phyloP scores from a whole-genome alignment of 2,888 invertebrate species.

The Aphodius granarius region DNA sequence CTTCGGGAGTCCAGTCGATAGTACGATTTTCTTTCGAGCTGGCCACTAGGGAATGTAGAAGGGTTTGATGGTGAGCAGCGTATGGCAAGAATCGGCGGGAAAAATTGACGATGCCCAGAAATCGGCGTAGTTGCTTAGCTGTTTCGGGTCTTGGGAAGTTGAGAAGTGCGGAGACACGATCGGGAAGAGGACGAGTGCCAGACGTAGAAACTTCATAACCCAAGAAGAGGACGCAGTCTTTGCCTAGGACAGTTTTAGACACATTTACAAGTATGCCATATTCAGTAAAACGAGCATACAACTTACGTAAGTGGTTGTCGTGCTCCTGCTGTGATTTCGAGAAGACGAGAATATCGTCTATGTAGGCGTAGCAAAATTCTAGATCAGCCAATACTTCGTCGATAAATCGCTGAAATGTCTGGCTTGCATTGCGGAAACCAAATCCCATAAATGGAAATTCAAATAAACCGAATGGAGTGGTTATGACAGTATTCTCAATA shows the following conservation, averaged over 20 bases:
- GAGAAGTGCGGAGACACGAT: too few relatives aligned
- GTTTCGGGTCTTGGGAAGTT: too few relatives aligned
- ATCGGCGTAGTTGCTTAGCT: too few relatives aligned
- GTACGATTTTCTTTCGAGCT: too few relatives aligned
- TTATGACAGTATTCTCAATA: conserved; percentile 38
- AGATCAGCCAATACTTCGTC: conserved; percentile 40
- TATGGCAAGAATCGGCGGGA: too few relatives aligned
- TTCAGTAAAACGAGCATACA: not conserved
- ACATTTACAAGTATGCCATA: too few relatives aligned
- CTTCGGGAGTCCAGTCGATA: too few relatives aligned
- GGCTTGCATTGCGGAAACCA: conserved; percentile 48
- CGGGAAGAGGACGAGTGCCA: conserved; percentile 42
- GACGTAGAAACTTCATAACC: conserved; percentile 33
- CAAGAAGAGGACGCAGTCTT: conserved; percentile 30
- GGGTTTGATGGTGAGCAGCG: too few relatives aligned
- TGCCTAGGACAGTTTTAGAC: too few relatives aligned
- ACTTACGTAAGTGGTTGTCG: conserved; percentile 32
- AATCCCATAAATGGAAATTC: conserved; percentile 43
- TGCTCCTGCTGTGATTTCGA: conserved; percentile 35
- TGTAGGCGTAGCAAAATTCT: conserved; percentile 39
- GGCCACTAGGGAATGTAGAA: too few relatives aligned
- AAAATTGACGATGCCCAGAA: too few relatives aligned
- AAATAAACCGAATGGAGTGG: conserved; percentile 35
- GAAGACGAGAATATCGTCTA: conserved; percentile 33
- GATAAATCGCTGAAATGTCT: conserved; percentile 49